A percentile compares a stretch with the other conserved stretches of the same genome.
phyloP scores from a whole-genome alignment of 2,113 vertebrate genomes.

The Lanius collurio region DNA sequence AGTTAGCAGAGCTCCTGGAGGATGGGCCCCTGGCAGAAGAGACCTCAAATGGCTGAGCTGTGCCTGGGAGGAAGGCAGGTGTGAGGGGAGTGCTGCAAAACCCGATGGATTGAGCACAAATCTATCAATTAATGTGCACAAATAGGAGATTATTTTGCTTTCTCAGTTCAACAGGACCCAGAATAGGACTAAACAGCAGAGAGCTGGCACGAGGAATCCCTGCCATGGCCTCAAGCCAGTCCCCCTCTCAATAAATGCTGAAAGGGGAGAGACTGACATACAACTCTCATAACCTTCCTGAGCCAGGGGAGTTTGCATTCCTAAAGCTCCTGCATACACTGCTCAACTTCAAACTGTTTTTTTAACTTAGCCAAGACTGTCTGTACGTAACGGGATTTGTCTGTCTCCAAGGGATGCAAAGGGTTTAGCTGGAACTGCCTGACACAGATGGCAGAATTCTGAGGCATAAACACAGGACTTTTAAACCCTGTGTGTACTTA shows the following conservation, averaged over 20 bases:
- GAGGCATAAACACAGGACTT: not conserved
- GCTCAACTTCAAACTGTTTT: not conserved
- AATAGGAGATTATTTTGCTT: not conserved
- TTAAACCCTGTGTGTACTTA: not conserved
- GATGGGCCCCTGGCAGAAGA: not conserved
- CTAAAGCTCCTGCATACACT: not conserved
- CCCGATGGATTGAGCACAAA: not conserved
- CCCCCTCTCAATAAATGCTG: not conserved
- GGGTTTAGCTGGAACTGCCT: conserved; percentile 10
- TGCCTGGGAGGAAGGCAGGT: not conserved
- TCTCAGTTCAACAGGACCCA: not conserved
- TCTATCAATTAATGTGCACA: not conserved
- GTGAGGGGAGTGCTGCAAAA: not conserved
- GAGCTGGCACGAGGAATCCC: not conserved
- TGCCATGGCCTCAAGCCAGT: not conserved
- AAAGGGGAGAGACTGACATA: not conserved
- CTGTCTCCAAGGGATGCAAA: not conserved
- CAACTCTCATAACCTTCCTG: not conserved
- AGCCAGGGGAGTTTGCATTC: not conserved
- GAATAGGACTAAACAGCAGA: not conserved
- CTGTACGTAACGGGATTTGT: not conserved
- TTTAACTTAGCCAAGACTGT: not conserved
- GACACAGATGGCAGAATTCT: conserved; percentile 4
- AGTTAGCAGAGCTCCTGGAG: not conserved
- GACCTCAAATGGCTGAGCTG: not conserved